Conservation (phyloP, 1,140 invertebrate genomes). For the Phymastichus coffea region DNA sequence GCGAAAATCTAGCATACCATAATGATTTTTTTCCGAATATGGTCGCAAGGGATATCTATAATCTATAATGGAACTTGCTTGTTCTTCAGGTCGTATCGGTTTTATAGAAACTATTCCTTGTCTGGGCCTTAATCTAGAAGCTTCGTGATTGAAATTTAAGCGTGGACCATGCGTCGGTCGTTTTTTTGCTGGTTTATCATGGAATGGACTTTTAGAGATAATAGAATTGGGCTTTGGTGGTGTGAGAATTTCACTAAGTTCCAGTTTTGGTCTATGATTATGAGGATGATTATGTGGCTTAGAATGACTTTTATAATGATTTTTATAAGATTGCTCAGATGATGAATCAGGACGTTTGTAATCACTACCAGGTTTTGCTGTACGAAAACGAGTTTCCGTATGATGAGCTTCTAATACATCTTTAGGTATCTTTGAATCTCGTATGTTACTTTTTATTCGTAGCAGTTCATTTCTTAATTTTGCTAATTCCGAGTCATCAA, state of each 20-base stretch:
- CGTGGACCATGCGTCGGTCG: conserved; percentile 12
- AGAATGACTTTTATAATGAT: conserved; percentile 34
- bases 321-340: conserved; percentile 45
- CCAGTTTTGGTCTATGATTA: conserved; percentile 30
- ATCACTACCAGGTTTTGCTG: conserved; percentile 18
- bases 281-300: conserved; percentile 33
- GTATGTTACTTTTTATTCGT: conserved; percentile 35
- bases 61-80: conserved; percentile 29
- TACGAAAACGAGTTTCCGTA: conserved; percentile 45
- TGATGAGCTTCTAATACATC: conserved; percentile 48
- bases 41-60: conserved; percentile 24
- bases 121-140: conserved; percentile 27
- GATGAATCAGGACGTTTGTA: conserved; percentile 40
- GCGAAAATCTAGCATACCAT: conserved; percentile 21
- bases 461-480: conserved; percentile 47
- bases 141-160: background rate
- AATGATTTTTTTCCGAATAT: conserved; percentile 8
- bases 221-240: conserved; percentile 45
- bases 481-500: conserved; percentile 37
- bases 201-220: conserved; percentile 42
- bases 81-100: conserved; percentile 30
- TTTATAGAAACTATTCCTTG: conserved; percentile 27
- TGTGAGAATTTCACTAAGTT: conserved; percentile 44
- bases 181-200: conserved; percentile 36
- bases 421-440: conserved; percentile 33